Evolutionary conservation across 2,888 invertebrate genomes (phyloP).

Genomic region (Limulus polyphemus): DNA sequence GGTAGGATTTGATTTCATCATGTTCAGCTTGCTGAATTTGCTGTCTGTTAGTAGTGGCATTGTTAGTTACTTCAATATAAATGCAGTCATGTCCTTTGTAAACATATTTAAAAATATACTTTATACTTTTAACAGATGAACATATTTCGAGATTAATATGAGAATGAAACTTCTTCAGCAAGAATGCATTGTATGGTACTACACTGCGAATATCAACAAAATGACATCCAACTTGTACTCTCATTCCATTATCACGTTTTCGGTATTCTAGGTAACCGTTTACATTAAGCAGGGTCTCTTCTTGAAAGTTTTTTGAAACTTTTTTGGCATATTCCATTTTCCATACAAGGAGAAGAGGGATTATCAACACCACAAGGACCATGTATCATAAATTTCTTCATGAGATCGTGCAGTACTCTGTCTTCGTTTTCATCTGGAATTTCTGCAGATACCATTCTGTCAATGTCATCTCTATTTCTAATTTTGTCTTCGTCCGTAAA

Average conservation of each 20-base stretch:
- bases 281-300: constrained; percentile 27
- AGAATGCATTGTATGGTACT: constrained; percentile 35
- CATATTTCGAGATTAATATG: constrained; percentile 37
- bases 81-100: constrained; percentile 30
- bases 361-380: constrained; percentile 9
- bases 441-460: constrained; percentile 20
- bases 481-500: constrained; percentile 16
- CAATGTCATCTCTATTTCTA: constrained; percentile 22
- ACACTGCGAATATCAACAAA: constrained; percentile 33
- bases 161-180: constrained; percentile 31
- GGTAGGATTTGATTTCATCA: constrained; percentile 9
- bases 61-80: constrained; percentile 6
- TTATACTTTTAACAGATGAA: constrained; percentile 26
- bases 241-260: constrained; percentile 27
- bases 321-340: constrained; percentile 24
- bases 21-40: neutral
- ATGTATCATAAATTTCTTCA: constrained; percentile 9
- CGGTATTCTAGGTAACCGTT: constrained; percentile 33
- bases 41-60: neutral
- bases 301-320: constrained; percentile 28
- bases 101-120: constrained; percentile 32
- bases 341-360: constrained; percentile 15
- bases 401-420: neutral
- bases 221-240: constrained; percentile 7
- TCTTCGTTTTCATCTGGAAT: constrained; percentile 16